Base-by-base conservation (phyloP, 2,113 vertebrate species). In the Pimephales promelas region DNA sequence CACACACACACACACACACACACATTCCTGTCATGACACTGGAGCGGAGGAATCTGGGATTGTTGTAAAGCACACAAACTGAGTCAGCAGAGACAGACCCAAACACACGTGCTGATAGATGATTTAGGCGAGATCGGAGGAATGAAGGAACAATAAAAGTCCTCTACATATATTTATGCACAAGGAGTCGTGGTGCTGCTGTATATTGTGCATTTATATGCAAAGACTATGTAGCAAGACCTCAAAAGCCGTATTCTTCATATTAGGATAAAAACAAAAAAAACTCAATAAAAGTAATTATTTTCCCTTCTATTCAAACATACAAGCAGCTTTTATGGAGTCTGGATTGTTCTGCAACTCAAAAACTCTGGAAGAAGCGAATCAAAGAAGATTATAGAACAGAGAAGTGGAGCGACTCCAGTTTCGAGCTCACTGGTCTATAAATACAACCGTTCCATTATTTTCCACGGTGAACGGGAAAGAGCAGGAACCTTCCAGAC, bases 41-140 rank as follows among this genome's bases (percentile, higher is more conserved):
- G 31, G 73, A 11, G 61, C 72, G 88, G 84, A 92, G 90, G 83
- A 88, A 87, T 91, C 85, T 87, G 26, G 62, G 82, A 80, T 71
- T 24, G 28, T 77, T 71, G 62, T 81, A 68, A 85, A 80, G 62
- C 70, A 85, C 31, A 81, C 68, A 71, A 36, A 70, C 4, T 4
- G 20, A 40, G 31, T 68, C 64, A 68, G 64, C 31, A 68, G 9
- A 68, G 36, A 68, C 64, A 1, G 2, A 34, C 14, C 62, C 31
- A 68, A 22, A 45, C 68, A 14, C 45, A 47, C 45, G 0, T 8
- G 7, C 36, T 40, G 36, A 40, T 8, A 40, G 36, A 36, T 36
- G 34, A 40, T 9, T 40, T 40, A 40, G n/a, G n/a, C n/a, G n/a
- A n/a, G n/a, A n/a, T n/a, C 36, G 36, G 36, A 40, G 36, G 36